Evolutionary conservation across 2,113 vertebrate genomes (phyloP), one percentile per base, ranked within the genome.

Genomic region (Coptodon rendalli): DNA sequence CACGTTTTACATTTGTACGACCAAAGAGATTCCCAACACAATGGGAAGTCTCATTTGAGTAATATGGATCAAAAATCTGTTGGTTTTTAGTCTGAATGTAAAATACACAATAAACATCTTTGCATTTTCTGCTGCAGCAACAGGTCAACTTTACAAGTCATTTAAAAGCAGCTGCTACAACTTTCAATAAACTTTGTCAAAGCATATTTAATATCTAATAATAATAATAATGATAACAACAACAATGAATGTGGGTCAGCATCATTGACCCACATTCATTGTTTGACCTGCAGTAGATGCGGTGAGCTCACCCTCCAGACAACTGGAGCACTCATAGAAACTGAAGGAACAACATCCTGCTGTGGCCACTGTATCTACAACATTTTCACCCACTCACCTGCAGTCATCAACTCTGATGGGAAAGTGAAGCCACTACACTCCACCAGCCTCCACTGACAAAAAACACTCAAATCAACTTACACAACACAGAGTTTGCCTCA

Each of bases 231-330:
- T 1, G 11, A 19, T 0, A 9, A 56, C 2, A 8, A 59, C 7
- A 9, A 61, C 29, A 0, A 63, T 0, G 0, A 66, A 0, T 38
- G 31, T 38, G 10, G 61, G 61, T 66, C 61, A 66, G 31, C 31
- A 66, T 38, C 19, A 38, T 6, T 66, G 34, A 66, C 0, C 36
- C 3, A 38, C 8, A 38, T 38, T 38, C 9, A 9, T 17, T 19
- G 48, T 50, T 2, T 19, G 48, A 50, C 7, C 48, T 52, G 17
- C 17, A 50, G 16, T 19, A 9, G 7, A 19, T 45, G 12, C 12
- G 5, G 40, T 40, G 40, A 12, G 40, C 40, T 43, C 11, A 4
- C 40, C 40, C 11, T 5, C 40, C 12, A 43, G 7, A 17, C 14
- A 17, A 48, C 6, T 50, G 48, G 9, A 1, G 4, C 36, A 38